Conservation (phyloP, 2,797 vertebrate genomes). For the Molossus alvarezi region DNA sequence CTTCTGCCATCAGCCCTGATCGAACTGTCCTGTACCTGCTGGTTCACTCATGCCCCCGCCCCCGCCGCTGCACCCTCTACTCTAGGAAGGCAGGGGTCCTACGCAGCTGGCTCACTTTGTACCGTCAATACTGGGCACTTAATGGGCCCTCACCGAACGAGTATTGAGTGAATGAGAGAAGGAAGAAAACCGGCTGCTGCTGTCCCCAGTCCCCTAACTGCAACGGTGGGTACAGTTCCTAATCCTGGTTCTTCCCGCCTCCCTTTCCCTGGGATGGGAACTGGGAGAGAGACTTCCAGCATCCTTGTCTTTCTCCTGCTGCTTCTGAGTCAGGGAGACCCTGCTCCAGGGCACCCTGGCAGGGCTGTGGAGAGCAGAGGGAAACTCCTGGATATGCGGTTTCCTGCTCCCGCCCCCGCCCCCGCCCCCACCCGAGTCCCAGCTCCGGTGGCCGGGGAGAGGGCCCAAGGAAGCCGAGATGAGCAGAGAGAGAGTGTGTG, state of each 20-base stretch:
- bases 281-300: neutral
- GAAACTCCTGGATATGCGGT: neutral
- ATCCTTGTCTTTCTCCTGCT: neutral
- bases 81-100: too few species aligned
- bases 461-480: neutral
- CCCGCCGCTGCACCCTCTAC: fast-evolving
- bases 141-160: neutral
- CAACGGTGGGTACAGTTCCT: too few species aligned
- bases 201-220: neutral
- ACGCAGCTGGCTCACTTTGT: neutral
- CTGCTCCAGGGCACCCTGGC: neutral
- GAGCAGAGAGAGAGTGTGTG: neutral
- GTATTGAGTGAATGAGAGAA: neutral
- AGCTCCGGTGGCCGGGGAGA: neutral
- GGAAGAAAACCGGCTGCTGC: fast-evolving
- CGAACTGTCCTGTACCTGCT: fast-evolving
- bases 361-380: neutral
- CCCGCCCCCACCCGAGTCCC: fast-evolving
- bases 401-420: neutral
- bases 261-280: neutral
- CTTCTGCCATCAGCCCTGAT: neutral
- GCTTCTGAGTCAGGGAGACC: neutral
- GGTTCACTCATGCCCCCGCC: fast-evolving
- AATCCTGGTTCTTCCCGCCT: neutral
- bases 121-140: neutral